phyloP scores from a whole-genome alignment of 2,888 invertebrate genomes.

The Aspidapion aeneum region DNA sequence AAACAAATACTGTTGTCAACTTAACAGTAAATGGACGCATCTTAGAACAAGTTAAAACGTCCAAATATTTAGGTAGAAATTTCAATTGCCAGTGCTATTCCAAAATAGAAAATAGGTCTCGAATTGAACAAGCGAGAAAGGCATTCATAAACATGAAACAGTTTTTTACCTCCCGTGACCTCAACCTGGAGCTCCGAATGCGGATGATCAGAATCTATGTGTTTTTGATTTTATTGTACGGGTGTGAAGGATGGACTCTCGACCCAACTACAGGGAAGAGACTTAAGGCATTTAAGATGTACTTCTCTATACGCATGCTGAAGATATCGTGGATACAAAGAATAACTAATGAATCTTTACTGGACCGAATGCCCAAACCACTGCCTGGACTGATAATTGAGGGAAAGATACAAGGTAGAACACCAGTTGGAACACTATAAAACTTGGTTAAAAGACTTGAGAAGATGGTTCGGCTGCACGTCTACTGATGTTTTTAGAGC shows the following conservation, averaged over 20 bases:
- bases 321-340: not conserved
- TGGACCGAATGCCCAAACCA: not conserved
- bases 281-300: conserved; percentile 3
- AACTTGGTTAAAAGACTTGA: conserved; percentile 1
- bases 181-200: not conserved
- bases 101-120: too few relatives aligned
- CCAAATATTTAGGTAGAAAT: conserved; percentile 1
- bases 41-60: not conserved
- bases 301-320: not conserved
- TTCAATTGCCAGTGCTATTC: not conserved
- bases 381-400: not conserved
- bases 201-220: not conserved
- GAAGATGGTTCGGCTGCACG: not conserved
- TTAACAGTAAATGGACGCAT: not conserved
- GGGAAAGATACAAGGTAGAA: not conserved
- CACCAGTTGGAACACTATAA: not conserved
- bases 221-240: not conserved
- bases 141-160: too few relatives aligned
- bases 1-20: not conserved
- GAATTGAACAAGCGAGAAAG: too few relatives aligned
- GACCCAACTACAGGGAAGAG: not conserved
- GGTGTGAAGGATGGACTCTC: conserved; percentile 4
- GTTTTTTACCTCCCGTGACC: not conserved
- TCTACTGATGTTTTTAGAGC: not conserved
- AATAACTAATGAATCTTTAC: not conserved